Percentiles rank a stretch among this genome's conserved stretches.
Evolutionary conservation across 2,113 vertebrate species (phyloP).

Genomic region (Syngnathoides biaculeatus): DNA sequence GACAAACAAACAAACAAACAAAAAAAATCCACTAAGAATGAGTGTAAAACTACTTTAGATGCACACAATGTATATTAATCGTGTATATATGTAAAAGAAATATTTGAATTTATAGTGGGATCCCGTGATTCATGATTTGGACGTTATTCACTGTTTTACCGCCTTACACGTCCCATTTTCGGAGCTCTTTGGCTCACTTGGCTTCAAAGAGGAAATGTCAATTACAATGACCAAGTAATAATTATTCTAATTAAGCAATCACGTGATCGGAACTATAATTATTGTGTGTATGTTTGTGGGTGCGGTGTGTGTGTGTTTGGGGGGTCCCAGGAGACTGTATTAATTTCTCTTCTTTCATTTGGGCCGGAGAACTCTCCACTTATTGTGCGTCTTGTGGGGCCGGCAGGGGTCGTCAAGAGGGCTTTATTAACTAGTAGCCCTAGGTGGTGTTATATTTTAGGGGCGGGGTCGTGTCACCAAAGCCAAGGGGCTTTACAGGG

Average conservation of each 20-base stretch:
- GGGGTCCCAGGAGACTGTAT: conserved; percentile 64
- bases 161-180: background rate
- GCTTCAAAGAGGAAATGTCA: conserved; percentile 52
- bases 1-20: background rate
- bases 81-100: background rate
- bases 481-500: conserved; percentile 26
- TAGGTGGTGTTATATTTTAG: conserved; percentile 64
- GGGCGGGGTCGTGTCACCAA: conserved; percentile 12
- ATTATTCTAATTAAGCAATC: conserved; percentile 78
- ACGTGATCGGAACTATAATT: conserved; percentile 77
- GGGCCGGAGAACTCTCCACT: conserved; percentile 56
- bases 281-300: conserved; percentile 44
- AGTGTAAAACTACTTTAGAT: background rate
- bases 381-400: conserved; percentile 53
- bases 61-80: background rate
- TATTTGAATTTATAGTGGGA: background rate
- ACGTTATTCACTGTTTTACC: background rate
- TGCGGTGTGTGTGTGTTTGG: conserved; percentile 57
- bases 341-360: conserved; percentile 69
- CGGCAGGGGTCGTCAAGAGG: conserved; percentile 58
- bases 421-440: conserved; percentile 78
- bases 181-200: background rate
- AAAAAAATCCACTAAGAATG: background rate
- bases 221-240: conserved; percentile 75
- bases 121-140: background rate